phyloP scores from a whole-genome alignment of 2,113 vertebrate genomes.

The Aplodontia rufa region DNA sequence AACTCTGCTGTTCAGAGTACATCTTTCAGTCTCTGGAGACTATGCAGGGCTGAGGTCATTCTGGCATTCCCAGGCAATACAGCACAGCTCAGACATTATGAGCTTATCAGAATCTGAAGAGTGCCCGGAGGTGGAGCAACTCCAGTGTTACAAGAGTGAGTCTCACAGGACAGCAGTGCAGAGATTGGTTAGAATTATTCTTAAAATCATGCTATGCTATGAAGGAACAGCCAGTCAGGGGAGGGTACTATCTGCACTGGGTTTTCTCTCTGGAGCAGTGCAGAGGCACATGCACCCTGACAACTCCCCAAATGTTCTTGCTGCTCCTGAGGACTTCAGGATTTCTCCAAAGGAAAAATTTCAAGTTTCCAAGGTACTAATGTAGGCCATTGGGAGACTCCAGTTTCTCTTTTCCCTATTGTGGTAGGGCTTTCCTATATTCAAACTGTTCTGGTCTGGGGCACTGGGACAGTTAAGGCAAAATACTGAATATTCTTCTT shows the following conservation, averaged over 20 bases:
- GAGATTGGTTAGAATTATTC: background rate
- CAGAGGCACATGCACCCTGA: background rate
- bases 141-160: background rate
- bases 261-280: background rate
- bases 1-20: no score
- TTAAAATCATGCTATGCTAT: background rate
- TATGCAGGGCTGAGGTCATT: no score
- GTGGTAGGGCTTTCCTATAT: background rate
- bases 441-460: no score
- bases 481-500: no score
- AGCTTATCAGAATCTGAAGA: no score
- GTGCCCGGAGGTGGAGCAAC: no score
- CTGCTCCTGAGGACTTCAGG: background rate
- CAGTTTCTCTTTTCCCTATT: background rate
- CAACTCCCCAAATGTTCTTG: background rate
- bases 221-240: background rate
- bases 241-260: background rate
- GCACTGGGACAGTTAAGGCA: no score
- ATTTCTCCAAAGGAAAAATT: background rate
- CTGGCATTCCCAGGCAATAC: no score
- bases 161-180: background rate
- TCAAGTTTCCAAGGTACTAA: background rate
- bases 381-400: background rate
- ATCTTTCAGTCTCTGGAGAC: no score
- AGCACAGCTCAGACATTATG: no score